Conservation (phyloP, 2,797 vertebrate genomes). For the Cuniculus paca region DNA sequence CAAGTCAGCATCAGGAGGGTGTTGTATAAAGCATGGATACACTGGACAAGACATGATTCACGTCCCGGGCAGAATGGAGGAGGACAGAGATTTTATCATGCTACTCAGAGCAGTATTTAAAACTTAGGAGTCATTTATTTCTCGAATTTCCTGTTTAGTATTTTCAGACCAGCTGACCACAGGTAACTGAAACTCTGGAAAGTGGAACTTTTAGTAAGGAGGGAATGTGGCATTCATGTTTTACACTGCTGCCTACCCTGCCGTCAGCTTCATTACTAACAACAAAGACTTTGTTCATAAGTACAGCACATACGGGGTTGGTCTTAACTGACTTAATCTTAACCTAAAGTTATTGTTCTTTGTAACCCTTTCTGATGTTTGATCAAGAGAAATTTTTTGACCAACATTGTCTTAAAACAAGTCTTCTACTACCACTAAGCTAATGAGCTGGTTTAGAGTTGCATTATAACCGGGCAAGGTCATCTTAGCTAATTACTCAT, state of each 20-base stretch:
- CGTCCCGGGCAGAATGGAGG: background rate
- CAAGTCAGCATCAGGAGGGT: background rate
- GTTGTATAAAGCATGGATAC: background rate
- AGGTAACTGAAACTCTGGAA: background rate
- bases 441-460: background rate
- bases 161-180: background rate
- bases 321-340: conserved; percentile 10
- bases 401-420: conserved; percentile 41
- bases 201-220: background rate
- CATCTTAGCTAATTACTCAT: conserved; percentile 31
- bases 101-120: background rate
- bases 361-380: conserved; percentile 51
- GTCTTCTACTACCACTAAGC: background rate
- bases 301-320: background rate
- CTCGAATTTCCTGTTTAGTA: background rate
- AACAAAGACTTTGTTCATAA: conserved; percentile 18
- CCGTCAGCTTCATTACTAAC: background rate
- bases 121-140: background rate
- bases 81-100: background rate
- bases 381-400: conserved; percentile 40
- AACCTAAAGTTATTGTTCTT: conserved; percentile 30
- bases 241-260: background rate
- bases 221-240: background rate
- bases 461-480: background rate
- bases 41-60: background rate